Evolutionary conservation across 1,140 invertebrate species (phyloP).

Genomic region (Cotesia vestalis): DNA sequence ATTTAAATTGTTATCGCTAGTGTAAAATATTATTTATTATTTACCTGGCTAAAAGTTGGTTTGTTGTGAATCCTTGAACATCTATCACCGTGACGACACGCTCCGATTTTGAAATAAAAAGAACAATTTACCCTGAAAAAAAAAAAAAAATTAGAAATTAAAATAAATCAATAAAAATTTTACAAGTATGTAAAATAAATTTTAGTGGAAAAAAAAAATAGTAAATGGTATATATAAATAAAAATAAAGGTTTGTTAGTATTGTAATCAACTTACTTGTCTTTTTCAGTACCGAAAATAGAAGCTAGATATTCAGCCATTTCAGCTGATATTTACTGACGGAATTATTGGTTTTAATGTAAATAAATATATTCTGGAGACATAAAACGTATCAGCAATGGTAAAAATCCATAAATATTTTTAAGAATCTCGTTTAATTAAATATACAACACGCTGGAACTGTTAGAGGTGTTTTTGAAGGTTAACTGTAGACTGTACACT

Average conservation of each 20-base stretch:
- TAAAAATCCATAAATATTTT: no score
- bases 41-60: slow-evolving; percentile 93
- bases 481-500: no score
- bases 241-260: neutral
- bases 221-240: neutral
- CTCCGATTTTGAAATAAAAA: slow-evolving; percentile 99
- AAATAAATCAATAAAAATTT: slow-evolving; percentile 7
- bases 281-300: slow-evolving; percentile 99
- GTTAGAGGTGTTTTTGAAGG: no score
- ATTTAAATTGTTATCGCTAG: neutral
- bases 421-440: no score
- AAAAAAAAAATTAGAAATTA: slow-evolving; percentile 62
- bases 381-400: no score
- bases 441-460: no score
- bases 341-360: no score
- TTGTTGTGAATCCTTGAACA: slow-evolving; percentile 99
- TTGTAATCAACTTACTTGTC: slow-evolving; percentile 84
- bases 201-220: neutral
- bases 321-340: no score
- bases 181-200: neutral
- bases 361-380: no score
- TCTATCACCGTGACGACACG: slow-evolving; percentile 97
- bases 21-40: neutral
- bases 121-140: slow-evolving; percentile 94
- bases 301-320: slow-evolving; percentile 99